Evolutionary conservation across 2,888 invertebrate species (phyloP), one percentile per base, ranked within the genome.

Genomic region (Furcula furcula): DNA sequence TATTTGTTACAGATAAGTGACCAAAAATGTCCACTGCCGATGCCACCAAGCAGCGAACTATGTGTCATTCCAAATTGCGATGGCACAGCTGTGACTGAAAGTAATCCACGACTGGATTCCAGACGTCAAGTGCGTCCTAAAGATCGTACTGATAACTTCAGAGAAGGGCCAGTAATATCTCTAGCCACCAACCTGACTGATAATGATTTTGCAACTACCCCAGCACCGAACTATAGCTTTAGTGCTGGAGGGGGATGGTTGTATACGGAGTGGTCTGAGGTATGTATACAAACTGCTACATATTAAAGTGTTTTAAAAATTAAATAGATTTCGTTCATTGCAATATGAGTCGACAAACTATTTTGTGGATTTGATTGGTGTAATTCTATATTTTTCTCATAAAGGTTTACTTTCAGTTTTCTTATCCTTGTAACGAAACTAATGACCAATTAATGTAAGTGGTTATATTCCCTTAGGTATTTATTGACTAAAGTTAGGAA

Each of bases 221-320:
- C 69, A 12, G 71, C 76, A 21, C 71, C 76, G 0, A 67, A 71
- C 7, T 88, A 72, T 39, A 79, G 68, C 30, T 81, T 74, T 40
- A 84, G 69, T 32, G 84, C 78, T 9, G 72, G 72, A 23, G 86
- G 83, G 7, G 88, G 91, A 29, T 92, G 91, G 91, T 74, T 91
- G 19, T 91, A 90, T 47, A 91, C 91, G 0, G 91, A 90, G 16
- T 92, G 91, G 91, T 89, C 90, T 15, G 84, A 91, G 75, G 91
- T 91, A 58, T 46, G 63, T 32, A 16, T 9, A n/a, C n/a, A n/a
- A n/a, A n/a, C n/a, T n/a, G n/a, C n/a, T n/a, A n/a, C n/a, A n/a
- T n/a, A n/a, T n/a, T n/a, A n/a, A n/a, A n/a, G n/a, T n/a, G n/a
- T n/a, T n/a, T n/a, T n/a, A n/a, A n/a, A n/a, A n/a, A n/a, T n/a